Conservation (phyloP, 1,140 invertebrate genomes). For the Hypsibius dujardini region DNA sequence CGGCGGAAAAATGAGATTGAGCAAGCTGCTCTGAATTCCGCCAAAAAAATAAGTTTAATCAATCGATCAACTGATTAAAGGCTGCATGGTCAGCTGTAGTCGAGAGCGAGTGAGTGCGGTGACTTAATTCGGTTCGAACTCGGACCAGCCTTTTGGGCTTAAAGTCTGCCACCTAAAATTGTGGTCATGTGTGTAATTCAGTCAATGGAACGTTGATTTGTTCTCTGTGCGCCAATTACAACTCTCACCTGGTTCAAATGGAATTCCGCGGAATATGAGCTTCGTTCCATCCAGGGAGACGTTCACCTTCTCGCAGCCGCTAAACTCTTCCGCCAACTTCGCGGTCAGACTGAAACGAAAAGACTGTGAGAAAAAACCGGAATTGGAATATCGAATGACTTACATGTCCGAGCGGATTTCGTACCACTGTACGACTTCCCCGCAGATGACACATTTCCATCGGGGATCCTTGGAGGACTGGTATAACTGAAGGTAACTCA, state of each 20-base stretch:
- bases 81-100: too few relatives aligned
- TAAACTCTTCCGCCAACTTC: neutral
- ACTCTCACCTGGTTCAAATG: neutral
- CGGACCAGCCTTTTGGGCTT: too few relatives aligned
- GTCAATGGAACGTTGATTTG: too few relatives aligned
- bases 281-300: neutral
- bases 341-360: neutral
- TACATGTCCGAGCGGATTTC: neutral
- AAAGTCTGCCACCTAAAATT: too few relatives aligned
- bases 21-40: too few relatives aligned
- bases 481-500: neutral
- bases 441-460: constrained; percentile 5
- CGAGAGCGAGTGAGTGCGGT: too few relatives aligned
- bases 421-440: neutral
- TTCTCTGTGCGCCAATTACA: neutral
- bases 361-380: neutral
- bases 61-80: too few relatives aligned
- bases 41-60: too few relatives aligned
- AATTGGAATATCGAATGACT: neutral
- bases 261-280: neutral
- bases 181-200: too few relatives aligned
- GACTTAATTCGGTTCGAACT: too few relatives aligned
- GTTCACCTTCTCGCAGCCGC: neutral
- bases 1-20: too few relatives aligned
- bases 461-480: neutral